Conservation (phyloP, 2,113 vertebrate species). For the Dipodomys stephensi region DNA sequence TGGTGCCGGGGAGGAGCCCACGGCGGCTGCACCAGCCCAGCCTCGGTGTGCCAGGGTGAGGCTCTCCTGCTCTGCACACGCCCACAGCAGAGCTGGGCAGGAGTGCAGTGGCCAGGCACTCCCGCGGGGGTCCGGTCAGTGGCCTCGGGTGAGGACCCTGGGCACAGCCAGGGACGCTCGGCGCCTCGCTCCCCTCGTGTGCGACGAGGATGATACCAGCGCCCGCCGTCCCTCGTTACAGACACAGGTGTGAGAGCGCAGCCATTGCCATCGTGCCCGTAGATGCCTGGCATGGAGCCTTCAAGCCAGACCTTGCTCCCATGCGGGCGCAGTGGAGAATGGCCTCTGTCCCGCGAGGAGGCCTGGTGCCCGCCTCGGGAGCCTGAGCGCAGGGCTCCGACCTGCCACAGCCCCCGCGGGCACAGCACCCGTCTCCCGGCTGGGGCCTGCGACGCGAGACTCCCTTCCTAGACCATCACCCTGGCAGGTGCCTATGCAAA, state of each 20-base stretch:
- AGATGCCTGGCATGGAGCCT: not conserved
- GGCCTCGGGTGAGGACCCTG: no score
- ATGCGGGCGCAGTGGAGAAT: constrained; percentile 5
- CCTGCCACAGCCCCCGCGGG: not conserved
- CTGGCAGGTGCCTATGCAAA: constrained; percentile 70
- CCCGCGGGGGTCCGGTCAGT: not conserved
- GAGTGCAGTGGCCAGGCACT: not conserved
- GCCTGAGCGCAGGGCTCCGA: constrained; percentile 57
- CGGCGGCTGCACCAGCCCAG: not conserved
- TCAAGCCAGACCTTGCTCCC: not conserved
- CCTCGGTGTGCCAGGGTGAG: no score
- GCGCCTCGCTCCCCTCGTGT: not conserved
- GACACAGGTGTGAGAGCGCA: accelerated
- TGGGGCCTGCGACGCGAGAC: not conserved
- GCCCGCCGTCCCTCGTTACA: not conserved
- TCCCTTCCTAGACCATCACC: constrained; percentile 62
- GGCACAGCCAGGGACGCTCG: not conserved
- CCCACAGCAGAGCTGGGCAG: not conserved
- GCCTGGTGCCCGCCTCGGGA: not conserved
- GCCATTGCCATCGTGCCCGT: no score
- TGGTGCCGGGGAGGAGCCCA: no score
- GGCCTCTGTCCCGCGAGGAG: constrained; percentile 42
- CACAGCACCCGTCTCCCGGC: not conserved
- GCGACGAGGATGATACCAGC: accelerated
- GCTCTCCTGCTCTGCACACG: no score